A percentile compares a stretch with the other conserved stretches of the same genome.
These are phyloP conservation scores for Eurosta solidaginis DNA, from an alignment of 1,140 invertebrate genomes.

Conservation along the genomic window DNA sequence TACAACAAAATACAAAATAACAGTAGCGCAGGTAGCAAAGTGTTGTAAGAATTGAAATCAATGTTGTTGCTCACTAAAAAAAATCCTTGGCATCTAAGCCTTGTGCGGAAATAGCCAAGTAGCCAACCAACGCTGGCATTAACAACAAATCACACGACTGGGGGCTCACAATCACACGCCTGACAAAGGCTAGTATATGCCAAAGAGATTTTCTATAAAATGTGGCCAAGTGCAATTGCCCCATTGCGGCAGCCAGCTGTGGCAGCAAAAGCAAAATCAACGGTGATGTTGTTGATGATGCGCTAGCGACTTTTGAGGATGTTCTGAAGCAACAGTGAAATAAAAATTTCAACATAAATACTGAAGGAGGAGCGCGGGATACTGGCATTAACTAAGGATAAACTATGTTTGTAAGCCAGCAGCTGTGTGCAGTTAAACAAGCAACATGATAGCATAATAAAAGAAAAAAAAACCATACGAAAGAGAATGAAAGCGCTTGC, in stretches of 20 bases:
- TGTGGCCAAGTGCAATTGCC: conserved; percentile 28
- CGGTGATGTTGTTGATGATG: not conserved
- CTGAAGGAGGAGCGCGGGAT: not conserved
- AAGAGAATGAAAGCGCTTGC: not conserved
- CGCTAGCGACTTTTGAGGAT: conserved; percentile 11
- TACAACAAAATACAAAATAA: not conserved
- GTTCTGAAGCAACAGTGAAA: conserved; percentile 3
- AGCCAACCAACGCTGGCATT: not conserved
- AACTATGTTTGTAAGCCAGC: not conserved
- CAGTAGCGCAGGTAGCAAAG: not conserved
- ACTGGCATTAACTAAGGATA: not conserved
- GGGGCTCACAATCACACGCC: not conserved
- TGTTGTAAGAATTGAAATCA: not conserved
- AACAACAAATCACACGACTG: conserved; percentile 25
- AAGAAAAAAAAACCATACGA: not conserved
- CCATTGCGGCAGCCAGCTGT: conserved; percentile 12
- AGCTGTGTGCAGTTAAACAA: not conserved
- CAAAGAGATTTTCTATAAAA: conserved; percentile 4
- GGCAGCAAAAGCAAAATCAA: not conserved
- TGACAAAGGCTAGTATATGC: not conserved
- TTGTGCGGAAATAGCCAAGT: not conserved
- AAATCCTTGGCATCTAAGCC: not conserved
- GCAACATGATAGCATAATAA: not conserved
- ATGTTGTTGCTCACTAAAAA: not conserved
- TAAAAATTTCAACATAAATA: conserved; percentile 19